Evolutionary conservation across 2,888 invertebrate species (phyloP).

Genomic region (Dolichomitus sp.): DNA sequence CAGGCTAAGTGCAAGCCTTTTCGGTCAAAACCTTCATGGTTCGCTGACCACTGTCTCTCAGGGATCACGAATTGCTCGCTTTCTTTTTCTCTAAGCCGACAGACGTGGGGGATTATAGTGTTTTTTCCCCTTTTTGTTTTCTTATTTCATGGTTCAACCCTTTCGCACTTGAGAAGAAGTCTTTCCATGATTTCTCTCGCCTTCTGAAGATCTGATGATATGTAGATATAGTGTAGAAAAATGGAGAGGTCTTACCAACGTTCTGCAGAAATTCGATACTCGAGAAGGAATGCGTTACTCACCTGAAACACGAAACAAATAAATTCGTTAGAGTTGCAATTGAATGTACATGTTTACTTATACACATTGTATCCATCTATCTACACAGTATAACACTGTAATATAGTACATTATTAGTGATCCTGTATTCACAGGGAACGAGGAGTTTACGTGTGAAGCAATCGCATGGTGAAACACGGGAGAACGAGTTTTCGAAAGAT

Average conservation of each 20-base stretch:
- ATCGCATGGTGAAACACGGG: conserved; percentile 34
- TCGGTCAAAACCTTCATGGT: conserved; percentile 64
- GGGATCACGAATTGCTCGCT: conserved; percentile 41
- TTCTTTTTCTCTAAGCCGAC: conserved; percentile 63
- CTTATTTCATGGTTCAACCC: conserved; percentile 31
- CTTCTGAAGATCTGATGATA: not conserved
- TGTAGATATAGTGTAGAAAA: not conserved
- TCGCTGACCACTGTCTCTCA: conserved; percentile 38
- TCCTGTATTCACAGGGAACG: not conserved
- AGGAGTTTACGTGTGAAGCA: conserved; percentile 15
- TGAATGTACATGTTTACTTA: conserved; percentile 21
- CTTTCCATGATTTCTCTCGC: conserved; percentile 22
- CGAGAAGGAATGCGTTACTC: conserved; percentile 71
- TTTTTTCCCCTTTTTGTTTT: conserved; percentile 32
- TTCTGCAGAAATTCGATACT: conserved; percentile 30
- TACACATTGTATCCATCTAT: not conserved
- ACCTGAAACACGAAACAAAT: conserved; percentile 77
- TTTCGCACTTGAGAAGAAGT: conserved; percentile 17
- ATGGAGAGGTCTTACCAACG: conserved; percentile 59
- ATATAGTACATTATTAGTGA: conserved; percentile 15
- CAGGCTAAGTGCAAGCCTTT: conserved; percentile 54
- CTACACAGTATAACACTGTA: conserved; percentile 1
- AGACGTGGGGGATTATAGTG: conserved; percentile 49
- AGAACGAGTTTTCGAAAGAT: conserved; percentile 50
- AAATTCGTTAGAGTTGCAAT: conserved; percentile 36